Percentiles rank a stretch among this genome's conserved stretches.
These are phyloP conservation scores for Naso thynnoides DNA, from an alignment of 2,797 vertebrate species.

Conservation along the genomic window DNA sequence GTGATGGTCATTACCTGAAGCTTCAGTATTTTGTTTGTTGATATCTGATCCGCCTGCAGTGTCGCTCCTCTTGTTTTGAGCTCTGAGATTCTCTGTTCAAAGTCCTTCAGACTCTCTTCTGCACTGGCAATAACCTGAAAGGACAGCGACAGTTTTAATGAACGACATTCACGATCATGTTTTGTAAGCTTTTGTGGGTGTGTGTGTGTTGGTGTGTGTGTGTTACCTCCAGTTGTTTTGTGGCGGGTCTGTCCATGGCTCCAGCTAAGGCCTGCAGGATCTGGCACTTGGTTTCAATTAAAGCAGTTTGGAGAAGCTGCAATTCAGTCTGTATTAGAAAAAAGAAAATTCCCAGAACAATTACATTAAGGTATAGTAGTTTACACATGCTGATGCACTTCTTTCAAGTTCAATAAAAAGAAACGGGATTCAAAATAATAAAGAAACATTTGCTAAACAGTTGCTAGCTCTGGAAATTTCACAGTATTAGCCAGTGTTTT, in stretches of 20 bases:
- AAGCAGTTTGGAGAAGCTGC: constrained; percentile 88
- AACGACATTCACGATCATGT: neutral
- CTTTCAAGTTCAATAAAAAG: neutral
- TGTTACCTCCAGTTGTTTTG: constrained; percentile 91
- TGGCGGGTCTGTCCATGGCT: constrained; percentile 86
- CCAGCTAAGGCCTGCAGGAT: constrained; percentile 90
- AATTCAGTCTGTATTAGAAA: constrained; percentile 88
- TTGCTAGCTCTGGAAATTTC: neutral
- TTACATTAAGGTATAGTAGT: neutral
- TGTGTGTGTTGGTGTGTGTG: neutral
- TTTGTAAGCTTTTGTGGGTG: neutral
- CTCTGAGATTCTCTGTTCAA: constrained; percentile 88
- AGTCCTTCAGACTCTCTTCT: constrained; percentile 90
- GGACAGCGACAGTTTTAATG: neutral
- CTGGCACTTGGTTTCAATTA: constrained; percentile 91
- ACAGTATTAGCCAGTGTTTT: neutral
- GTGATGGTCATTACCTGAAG: constrained; percentile 86
- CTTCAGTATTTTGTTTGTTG: constrained; percentile 89
- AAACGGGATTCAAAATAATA: neutral
- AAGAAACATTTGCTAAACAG: neutral
- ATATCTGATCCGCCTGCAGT: constrained; percentile 88
- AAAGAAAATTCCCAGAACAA: neutral
- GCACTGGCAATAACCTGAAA: constrained; percentile 88
- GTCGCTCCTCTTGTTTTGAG: constrained; percentile 87
- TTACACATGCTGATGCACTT: no score